phyloP scores from a whole-genome alignment of 1,140 invertebrate species.

The Nasonia giraulti region DNA sequence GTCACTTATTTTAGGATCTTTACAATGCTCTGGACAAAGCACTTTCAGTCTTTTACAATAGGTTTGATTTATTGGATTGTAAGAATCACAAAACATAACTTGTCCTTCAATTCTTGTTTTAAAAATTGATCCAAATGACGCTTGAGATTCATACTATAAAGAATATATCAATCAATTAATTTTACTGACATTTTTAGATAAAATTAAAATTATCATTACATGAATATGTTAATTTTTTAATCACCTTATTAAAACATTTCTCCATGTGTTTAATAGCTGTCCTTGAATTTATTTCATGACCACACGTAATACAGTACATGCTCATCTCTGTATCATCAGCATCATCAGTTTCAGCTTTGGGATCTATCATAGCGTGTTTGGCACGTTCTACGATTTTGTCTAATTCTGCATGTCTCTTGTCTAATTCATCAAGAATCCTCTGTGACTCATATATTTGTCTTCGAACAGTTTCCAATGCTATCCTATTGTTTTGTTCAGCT shows the following conservation, averaged over 20 bases:
- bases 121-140: constrained; percentile 95
- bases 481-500: constrained; percentile 91
- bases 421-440: constrained; percentile 84
- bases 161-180: constrained; percentile 33
- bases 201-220: constrained; percentile 27
- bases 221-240: constrained; percentile 6
- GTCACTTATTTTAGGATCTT: constrained; percentile 92
- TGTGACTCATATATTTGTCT: constrained; percentile 85
- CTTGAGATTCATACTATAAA: constrained; percentile 93
- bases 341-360: constrained; percentile 79
- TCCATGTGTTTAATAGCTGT: constrained; percentile 96
- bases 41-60: constrained; percentile 97
- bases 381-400: constrained; percentile 88
- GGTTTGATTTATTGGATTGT: constrained; percentile 90
- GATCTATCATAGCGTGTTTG: constrained; percentile 80
- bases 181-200: constrained; percentile 36
- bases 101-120: constrained; percentile 95
- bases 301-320: constrained; percentile 97
- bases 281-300: constrained; percentile 91
- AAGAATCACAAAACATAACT: constrained; percentile 99
- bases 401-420: constrained; percentile 84
- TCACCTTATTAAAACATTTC: constrained; percentile 93
- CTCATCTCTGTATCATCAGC: constrained; percentile 88
- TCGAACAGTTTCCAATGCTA: constrained; percentile 87
- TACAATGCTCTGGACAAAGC: constrained; percentile 97